Conservation (phyloP, 2,888 invertebrate genomes). For the Microplitis manilae region DNA sequence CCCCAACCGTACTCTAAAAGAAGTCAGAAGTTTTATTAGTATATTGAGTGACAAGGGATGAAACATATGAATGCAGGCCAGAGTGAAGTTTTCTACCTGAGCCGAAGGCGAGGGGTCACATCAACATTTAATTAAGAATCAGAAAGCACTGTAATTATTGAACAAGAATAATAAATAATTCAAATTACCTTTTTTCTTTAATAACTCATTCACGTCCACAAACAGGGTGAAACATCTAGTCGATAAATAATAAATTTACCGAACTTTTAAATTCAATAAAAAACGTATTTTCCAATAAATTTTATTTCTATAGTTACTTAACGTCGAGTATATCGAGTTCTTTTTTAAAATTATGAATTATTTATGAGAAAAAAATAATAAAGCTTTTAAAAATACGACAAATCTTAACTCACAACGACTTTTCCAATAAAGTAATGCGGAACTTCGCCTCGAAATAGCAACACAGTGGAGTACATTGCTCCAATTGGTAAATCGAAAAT, state of each 20-base stretch:
- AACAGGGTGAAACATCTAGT: neutral
- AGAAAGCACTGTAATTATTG: no score
- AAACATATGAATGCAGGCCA: no score
- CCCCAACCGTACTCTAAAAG: no score
- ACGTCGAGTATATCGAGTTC: neutral
- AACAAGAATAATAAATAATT: no score
- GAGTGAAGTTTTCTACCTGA: no score
- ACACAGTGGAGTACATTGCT: neutral
- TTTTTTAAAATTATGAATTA: neutral
- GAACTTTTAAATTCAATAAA: neutral
- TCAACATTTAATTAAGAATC: no score
- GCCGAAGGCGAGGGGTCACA: no score
- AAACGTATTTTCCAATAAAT: neutral
- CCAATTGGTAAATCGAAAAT: conserved; percentile 6
- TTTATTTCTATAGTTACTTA: neutral
- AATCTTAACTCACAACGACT: neutral
- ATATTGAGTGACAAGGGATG: no score
- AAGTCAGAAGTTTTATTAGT: no score
- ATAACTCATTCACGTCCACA: no score
- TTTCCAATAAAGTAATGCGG: neutral
- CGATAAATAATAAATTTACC: neutral
- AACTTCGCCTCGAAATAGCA: neutral
- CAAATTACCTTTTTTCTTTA: no score
- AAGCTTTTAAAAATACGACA: neutral
- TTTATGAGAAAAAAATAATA: neutral